phyloP scores from a whole-genome alignment of 2,888 invertebrate genomes.

The Patella pellucida region DNA sequence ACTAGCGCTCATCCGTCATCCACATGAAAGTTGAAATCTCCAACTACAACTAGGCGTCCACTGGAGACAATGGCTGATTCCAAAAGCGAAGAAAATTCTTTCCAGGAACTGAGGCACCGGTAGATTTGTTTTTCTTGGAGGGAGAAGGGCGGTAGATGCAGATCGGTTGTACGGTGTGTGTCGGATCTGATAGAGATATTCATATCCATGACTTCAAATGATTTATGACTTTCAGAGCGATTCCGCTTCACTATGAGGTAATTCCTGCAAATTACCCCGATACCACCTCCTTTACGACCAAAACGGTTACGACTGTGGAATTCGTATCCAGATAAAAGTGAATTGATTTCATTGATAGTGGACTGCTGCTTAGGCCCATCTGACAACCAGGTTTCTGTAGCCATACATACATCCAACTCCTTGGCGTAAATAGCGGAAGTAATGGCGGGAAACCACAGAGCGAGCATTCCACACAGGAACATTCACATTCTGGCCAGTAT shows the following conservation, averaged over 20 bases:
- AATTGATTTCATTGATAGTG: too few relatives aligned
- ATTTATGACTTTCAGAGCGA: too few relatives aligned
- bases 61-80: conserved; percentile 1
- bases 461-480: neutral
- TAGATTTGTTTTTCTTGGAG: neutral
- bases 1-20: too few relatives aligned
- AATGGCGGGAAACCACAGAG: neutral
- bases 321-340: too few relatives aligned
- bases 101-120: conserved; percentile 1
- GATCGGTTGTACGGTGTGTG: neutral
- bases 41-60: too few relatives aligned
- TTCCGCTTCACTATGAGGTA: too few relatives aligned
- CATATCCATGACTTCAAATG: too few relatives aligned
- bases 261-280: too few relatives aligned
- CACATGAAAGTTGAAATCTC: too few relatives aligned
- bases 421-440: neutral
- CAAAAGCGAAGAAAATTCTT: neutral
- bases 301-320: too few relatives aligned
- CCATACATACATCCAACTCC: neutral
- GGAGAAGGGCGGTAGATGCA: neutral
- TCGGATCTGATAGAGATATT: too few relatives aligned
- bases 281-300: too few relatives aligned
- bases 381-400: neutral
- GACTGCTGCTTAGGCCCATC: neutral
- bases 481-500: neutral